These are phyloP conservation scores for Sympetrum striolatum DNA, from an alignment of 2,888 invertebrate species.

Conservation along the genomic window DNA sequence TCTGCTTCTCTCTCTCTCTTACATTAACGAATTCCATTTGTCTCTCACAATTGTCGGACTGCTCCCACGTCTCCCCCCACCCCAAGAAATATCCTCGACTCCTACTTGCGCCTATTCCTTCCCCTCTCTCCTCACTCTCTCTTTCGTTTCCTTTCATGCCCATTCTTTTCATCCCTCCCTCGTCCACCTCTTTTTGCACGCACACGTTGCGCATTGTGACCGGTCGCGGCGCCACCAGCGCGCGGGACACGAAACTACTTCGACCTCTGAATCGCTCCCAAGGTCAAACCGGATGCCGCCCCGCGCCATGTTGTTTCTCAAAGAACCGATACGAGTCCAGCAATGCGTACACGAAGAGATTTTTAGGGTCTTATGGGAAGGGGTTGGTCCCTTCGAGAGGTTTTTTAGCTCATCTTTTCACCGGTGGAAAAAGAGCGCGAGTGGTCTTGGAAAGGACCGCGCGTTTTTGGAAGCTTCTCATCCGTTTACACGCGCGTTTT, in stretches of 20 bases:
- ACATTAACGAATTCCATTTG: background rate
- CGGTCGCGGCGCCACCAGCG: conserved; percentile 26
- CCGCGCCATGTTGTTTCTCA: conserved; percentile 13
- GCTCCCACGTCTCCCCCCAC: background rate
- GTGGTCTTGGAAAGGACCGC: background rate
- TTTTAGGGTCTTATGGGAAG: background rate
- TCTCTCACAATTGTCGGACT: background rate
- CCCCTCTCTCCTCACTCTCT: background rate
- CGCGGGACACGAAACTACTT: background rate
- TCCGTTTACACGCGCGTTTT: background rate
- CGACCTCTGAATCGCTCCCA: conserved; percentile 31
- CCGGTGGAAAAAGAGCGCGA: background rate
- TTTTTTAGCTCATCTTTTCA: background rate
- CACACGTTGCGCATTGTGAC: conserved; percentile 33
- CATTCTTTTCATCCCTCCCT: background rate
- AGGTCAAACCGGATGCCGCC: conserved; percentile 41
- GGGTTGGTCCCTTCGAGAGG: background rate
- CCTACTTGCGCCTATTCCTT: background rate
- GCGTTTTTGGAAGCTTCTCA: background rate
- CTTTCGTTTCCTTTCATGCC: background rate
- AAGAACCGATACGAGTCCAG: background rate
- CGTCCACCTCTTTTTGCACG: background rate
- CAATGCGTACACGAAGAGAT: background rate
- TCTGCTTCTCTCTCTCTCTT: background rate
- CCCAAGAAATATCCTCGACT: background rate